Conservation (phyloP, 92 coral and sea anemone species). For the Porites divaricata region DNA sequence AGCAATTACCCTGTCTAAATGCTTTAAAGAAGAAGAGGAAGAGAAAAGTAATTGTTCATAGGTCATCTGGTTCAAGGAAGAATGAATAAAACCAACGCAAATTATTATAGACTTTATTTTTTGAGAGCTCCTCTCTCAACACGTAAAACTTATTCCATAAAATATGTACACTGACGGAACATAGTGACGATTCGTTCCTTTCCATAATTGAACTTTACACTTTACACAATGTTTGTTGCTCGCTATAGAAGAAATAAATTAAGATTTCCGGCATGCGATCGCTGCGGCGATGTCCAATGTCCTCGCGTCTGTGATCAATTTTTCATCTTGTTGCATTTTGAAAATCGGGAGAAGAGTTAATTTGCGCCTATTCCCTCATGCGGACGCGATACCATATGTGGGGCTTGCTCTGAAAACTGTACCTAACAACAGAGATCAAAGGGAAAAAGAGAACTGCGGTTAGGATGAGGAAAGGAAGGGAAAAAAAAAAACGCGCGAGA, state of each 20-base stretch:
- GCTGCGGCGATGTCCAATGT: slow-evolving; percentile 19
- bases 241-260: slow-evolving; percentile 50
- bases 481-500: slow-evolving; percentile 3
- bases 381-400: slow-evolving; percentile 68
- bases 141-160: slow-evolving; percentile 41
- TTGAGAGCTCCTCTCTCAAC: slow-evolving; percentile 43
- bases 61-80: neutral
- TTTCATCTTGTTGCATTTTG: neutral
- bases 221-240: slow-evolving; percentile 41
- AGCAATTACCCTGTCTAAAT: neutral
- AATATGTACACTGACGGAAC: slow-evolving; percentile 37
- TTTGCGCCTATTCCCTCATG: slow-evolving; percentile 68
- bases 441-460: slow-evolving; percentile 12
- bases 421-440: slow-evolving; percentile 62
- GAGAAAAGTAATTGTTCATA: neutral
- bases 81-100: neutral
- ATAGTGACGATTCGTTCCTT: slow-evolving; percentile 24
- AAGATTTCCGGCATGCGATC: slow-evolving; percentile 38
- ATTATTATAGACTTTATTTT: slow-evolving; percentile 14
- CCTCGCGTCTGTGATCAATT: neutral
- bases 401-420: slow-evolving; percentile 91
- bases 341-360: slow-evolving; percentile 13
- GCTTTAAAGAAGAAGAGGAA: neutral
- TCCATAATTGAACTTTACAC: slow-evolving; percentile 48
- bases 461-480: neutral